Conservation (phyloP, 1,140 invertebrate species). For the Daktulosphaira vitifoliae region DNA sequence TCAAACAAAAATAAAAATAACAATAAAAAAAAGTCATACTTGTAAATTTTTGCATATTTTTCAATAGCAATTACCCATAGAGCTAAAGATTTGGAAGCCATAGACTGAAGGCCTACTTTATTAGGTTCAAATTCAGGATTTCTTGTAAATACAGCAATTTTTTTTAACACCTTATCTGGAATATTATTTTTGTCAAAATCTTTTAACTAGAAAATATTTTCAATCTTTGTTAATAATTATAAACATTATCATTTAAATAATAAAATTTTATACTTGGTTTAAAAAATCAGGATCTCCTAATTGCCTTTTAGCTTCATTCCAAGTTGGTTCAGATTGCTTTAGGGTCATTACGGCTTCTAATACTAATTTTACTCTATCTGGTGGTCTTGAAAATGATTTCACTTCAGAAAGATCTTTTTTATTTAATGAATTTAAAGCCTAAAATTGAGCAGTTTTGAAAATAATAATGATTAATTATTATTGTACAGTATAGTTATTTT, state of each 20-base stretch:
- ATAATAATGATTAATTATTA: background rate
- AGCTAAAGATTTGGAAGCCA: conserved; percentile 73
- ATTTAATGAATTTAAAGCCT: conserved; percentile 71
- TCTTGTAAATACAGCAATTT: conserved; percentile 65
- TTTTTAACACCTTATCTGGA: conserved; percentile 65
- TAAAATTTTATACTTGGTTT: conserved; percentile 44
- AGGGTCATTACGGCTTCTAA: conserved; percentile 83
- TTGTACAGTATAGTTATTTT: background rate
- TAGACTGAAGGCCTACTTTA: conserved; percentile 68
- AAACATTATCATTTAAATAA: background rate
- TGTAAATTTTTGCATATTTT: conserved; percentile 76
- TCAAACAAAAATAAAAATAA: no score
- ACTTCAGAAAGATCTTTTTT: conserved; percentile 84
- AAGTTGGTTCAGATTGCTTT: conserved; percentile 64
- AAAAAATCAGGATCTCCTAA: conserved; percentile 69
- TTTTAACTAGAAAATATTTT: conserved; percentile 51
- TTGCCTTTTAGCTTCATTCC: conserved; percentile 75
- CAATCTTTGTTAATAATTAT: no score
- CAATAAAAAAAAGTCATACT: conserved; percentile 45
- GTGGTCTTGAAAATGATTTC: conserved; percentile 74
- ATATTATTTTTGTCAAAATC: conserved; percentile 84
- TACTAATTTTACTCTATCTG: conserved; percentile 75
- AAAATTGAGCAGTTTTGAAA: conserved; percentile 26
- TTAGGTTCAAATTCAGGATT: conserved; percentile 78
- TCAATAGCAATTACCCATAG: conserved; percentile 87